Evolutionary conservation across 2,113 vertebrate genomes (phyloP).

Genomic region (Paracanthobrama guichenoti): DNA sequence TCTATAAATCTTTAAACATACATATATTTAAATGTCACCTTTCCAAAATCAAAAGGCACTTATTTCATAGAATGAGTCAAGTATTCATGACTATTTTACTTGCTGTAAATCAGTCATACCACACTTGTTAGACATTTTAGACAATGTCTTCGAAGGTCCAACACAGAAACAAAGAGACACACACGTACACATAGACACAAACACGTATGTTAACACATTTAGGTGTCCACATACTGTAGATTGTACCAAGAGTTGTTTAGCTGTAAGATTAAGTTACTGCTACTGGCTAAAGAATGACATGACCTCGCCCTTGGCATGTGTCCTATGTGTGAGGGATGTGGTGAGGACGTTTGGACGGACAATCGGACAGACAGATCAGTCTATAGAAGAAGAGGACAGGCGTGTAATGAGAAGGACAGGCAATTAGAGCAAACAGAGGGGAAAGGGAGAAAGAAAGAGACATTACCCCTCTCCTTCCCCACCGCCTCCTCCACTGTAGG

Average conservation of each 20-base stretch:
- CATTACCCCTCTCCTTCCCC: slow-evolving; percentile 60
- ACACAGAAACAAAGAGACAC: slow-evolving; percentile 47
- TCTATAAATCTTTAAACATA: not conserved
- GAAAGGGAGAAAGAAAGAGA: slow-evolving; percentile 54
- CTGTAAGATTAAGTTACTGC: slow-evolving; percentile 6
- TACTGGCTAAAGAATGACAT: slow-evolving; percentile 29
- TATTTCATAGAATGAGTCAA: not conserved
- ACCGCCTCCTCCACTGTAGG: slow-evolving; percentile 56
- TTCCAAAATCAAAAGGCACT: not conserved
- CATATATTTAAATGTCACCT: not conserved
- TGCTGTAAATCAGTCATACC: not conserved
- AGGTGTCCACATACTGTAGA: slow-evolving; percentile 58
- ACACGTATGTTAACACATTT: slow-evolving; percentile 55
- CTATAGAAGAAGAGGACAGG: slow-evolving; percentile 41
- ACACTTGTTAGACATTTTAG: slow-evolving; percentile 17
- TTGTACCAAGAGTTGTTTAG: slow-evolving; percentile 50
- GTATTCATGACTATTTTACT: not conserved
- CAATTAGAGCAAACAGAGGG: slow-evolving; percentile 49
- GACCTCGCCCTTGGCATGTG: slow-evolving; percentile 45
- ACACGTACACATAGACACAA: slow-evolving; percentile 57
- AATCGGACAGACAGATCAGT: slow-evolving; percentile 29
- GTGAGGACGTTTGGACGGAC: slow-evolving; percentile 34
- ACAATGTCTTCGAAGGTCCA: slow-evolving; percentile 40
- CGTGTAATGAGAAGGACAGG: slow-evolving; percentile 48
- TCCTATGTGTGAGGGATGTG: slow-evolving; percentile 46